Evolutionary conservation across 2,888 invertebrate genomes (phyloP).

Genomic region (Antheraea yamamai): DNA sequence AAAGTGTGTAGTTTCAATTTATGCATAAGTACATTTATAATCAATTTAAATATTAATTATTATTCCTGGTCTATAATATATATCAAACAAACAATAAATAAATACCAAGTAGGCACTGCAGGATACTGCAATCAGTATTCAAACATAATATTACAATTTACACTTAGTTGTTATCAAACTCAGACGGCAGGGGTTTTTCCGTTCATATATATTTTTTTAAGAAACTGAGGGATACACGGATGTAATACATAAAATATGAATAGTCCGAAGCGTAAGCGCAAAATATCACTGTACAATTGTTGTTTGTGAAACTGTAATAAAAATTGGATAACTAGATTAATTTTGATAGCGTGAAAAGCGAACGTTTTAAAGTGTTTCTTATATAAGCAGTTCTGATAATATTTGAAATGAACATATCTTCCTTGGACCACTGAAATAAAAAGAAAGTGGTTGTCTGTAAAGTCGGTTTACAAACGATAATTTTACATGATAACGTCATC

Average conservation of each 20-base stretch:
- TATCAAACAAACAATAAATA: background rate
- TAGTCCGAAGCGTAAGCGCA: background rate
- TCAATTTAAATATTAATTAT: background rate
- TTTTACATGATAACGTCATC: no score
- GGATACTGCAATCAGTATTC: background rate
- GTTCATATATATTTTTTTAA: background rate
- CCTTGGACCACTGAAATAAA: background rate
- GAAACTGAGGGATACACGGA: background rate
- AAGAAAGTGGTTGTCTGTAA: no score
- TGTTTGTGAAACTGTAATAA: background rate
- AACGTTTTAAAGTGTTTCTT: background rate
- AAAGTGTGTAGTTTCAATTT: background rate
- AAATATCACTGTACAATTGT: background rate
- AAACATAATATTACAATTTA: background rate
- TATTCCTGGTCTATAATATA: background rate
- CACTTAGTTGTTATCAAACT: background rate
- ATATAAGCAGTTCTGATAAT: background rate
- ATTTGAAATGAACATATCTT: background rate
- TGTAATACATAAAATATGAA: background rate
- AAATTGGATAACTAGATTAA: background rate
- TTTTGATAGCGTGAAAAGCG: background rate
- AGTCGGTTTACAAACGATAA: no score
- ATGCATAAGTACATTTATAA: background rate
- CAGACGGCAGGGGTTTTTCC: background rate
- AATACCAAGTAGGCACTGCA: background rate